Conservation (phyloP, 2,113 vertebrate genomes). For the Xenotilapia caudafasciata region DNA sequence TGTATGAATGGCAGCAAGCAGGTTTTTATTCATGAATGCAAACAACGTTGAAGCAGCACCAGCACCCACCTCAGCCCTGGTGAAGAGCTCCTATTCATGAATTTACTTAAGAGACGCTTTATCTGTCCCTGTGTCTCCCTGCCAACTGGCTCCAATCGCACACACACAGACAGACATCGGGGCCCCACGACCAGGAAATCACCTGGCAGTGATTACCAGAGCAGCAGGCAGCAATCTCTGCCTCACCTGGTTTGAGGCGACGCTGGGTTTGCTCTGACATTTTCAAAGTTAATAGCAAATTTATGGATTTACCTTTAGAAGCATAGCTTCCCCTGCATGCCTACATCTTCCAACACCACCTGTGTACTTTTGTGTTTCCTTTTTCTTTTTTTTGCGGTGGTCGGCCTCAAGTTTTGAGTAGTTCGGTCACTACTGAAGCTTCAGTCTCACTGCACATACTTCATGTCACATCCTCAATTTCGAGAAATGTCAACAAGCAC, state of each 20-base stretch:
- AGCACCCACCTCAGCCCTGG: constrained; percentile 1
- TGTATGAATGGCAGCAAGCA: constrained; percentile 51
- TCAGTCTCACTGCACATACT: constrained; percentile 10
- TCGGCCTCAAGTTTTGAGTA: neutral
- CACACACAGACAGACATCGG: neutral
- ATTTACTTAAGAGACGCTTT: constrained; percentile 24
- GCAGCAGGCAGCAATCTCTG: neutral
- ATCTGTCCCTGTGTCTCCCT: constrained; percentile 24
- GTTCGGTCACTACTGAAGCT: constrained; percentile 28
- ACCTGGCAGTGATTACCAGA: constrained; percentile 16
- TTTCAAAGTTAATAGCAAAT: constrained; percentile 41
- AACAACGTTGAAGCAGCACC: constrained; percentile 4
- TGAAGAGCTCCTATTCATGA: constrained; percentile 37
- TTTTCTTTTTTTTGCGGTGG: neutral
- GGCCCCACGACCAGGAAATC: constrained; percentile 6
- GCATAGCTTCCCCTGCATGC: neutral
- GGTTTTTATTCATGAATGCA: constrained; percentile 63
- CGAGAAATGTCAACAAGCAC: constrained; percentile 61
- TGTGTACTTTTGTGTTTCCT: neutral
- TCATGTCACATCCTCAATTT: constrained; percentile 57
- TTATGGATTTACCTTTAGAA: neutral
- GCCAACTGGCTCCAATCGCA: constrained; percentile 22
- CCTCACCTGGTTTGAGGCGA: neutral
- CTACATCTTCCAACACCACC: neutral
- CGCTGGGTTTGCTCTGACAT: constrained; percentile 18